A percentile compares a stretch with the other conserved stretches of the same genome.
These are phyloP conservation scores for Betta splendens DNA, from an alignment of 2,797 vertebrate genomes.

Conservation along the genomic window DNA sequence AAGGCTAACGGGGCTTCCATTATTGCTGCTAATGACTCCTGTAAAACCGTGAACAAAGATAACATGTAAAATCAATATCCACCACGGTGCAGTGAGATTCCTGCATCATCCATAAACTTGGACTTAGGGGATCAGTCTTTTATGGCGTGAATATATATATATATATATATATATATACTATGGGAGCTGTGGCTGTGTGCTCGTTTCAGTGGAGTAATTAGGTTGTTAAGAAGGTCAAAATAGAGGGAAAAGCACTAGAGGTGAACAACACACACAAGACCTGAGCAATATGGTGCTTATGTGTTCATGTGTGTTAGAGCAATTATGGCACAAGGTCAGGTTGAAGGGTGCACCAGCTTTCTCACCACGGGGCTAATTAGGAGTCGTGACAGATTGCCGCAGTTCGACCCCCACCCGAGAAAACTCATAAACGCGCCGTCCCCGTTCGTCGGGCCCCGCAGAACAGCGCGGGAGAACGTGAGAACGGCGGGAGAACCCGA, in stretches of 20 bases:
- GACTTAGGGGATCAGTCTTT: slow-evolving; percentile 51
- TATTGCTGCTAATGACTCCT: too few relatives aligned
- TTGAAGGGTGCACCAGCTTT: slow-evolving; percentile 34
- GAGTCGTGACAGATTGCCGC: slow-evolving; percentile 43
- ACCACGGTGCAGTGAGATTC: slow-evolving; percentile 47
- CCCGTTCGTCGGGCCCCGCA: slow-evolving; percentile 20
- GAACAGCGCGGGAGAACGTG: slow-evolving; percentile 17
- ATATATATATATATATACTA: slow-evolving; percentile 72
- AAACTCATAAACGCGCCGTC: slow-evolving; percentile 16
- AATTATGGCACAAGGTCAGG: slow-evolving; percentile 31
- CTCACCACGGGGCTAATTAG: slow-evolving; percentile 50
- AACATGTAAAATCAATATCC: slow-evolving; percentile 62
- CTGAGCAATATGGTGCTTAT: background rate
- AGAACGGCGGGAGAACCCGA: slow-evolving; percentile 11
- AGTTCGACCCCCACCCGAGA: slow-evolving; percentile 42
- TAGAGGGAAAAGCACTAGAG: slow-evolving; percentile 11
- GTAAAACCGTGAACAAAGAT: slow-evolving; percentile 63
- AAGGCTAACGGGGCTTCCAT: too few relatives aligned
- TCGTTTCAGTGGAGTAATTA: slow-evolving; percentile 63
- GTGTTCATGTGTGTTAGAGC: slow-evolving; percentile 47
- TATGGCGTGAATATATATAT: slow-evolving; percentile 55
- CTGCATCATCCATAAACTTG: slow-evolving; percentile 59
- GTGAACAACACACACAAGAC: slow-evolving; percentile 5
- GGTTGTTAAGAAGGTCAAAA: slow-evolving; percentile 40
- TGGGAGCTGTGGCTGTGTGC: slow-evolving; percentile 65